Evolutionary conservation across 2,113 vertebrate species (phyloP), one percentile per base, ranked within the genome.

Genomic region (Nerophis lumbriciformis): DNA sequence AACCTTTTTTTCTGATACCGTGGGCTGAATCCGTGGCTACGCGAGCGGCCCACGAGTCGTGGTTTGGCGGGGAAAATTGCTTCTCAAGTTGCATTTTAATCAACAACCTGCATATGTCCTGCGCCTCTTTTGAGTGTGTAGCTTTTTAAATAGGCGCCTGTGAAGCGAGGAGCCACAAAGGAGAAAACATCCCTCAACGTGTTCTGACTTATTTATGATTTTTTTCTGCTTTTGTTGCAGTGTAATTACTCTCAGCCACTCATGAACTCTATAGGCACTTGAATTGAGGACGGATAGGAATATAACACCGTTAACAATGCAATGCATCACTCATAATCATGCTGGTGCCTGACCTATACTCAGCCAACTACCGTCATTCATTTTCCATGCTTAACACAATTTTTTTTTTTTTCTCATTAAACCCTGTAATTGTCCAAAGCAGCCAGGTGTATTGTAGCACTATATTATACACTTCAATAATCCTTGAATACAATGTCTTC

Each of bases 1-100:
- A 82, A 79, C 72, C 75, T 82, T 81, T 8, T 76, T 78, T 82
- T 77, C 80, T 82, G 87, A 86, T 86, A 84, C 79, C 83, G 73
- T 72, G 67, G 75, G 72, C 66, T 73, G 61, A 75, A 82, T 80
- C 77, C 70, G 70, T 71, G 57, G 59, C 73, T 60, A 63, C 39
- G 28, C 50, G 61, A 68, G 77, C 55, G 9, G 38, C 69, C 66
- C 66, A 61, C 64, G 71, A 66, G 72, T 61, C 72, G 51, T 77
- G 68, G 48, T 50, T 28, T 39, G 38, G n/a, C 39, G 49, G 44
- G 72, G 59, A 65, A 71, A 45, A 55, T 21, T 57, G 65, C 35
- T 12, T 53, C 53, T 58, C 57, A 71, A 58, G 60, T 36, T 61
- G 57, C 42, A 72, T 76, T 82, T 69, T 56, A 69, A 73, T 69